phyloP scores from a whole-genome alignment of 2,113 vertebrate genomes.

The Atractosteus spatula region DNA sequence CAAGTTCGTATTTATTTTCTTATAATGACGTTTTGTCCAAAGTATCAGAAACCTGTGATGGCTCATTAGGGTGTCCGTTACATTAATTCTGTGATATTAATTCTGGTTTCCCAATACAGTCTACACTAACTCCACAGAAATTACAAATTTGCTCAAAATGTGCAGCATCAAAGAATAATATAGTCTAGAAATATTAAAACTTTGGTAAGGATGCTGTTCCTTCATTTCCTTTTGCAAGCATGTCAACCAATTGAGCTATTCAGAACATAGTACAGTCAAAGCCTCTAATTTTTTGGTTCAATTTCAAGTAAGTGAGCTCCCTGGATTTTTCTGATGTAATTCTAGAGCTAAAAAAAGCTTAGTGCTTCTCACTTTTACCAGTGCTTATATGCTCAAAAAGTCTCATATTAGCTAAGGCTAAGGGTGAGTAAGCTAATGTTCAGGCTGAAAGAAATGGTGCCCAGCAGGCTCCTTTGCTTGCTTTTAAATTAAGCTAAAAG shows the following conservation, averaged over 20 bases:
- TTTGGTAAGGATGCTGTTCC: no score
- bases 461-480: conserved; percentile 21
- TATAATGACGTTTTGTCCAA: no score
- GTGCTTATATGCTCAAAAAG: conserved; percentile 9
- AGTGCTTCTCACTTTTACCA: conserved; percentile 13
- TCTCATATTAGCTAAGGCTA: conserved; percentile 15
- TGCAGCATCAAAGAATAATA: no score
- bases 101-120: neutral
- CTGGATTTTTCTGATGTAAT: neutral
- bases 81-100: no score
- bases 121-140: no score
- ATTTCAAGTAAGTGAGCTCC: neutral
- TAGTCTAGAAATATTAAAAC: no score
- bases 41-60: no score
- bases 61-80: no score
- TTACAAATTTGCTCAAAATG: neutral
- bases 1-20: no score
- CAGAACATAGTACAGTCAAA: neutral
- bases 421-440: neutral
- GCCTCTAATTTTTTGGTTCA: neutral
- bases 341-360: neutral
- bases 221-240: neutral
- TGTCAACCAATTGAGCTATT: neutral
- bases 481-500: conserved; percentile 24
- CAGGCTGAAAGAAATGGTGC: neutral